Conservation (phyloP, 2,888 invertebrate genomes). For the Lysandra bellargus region DNA sequence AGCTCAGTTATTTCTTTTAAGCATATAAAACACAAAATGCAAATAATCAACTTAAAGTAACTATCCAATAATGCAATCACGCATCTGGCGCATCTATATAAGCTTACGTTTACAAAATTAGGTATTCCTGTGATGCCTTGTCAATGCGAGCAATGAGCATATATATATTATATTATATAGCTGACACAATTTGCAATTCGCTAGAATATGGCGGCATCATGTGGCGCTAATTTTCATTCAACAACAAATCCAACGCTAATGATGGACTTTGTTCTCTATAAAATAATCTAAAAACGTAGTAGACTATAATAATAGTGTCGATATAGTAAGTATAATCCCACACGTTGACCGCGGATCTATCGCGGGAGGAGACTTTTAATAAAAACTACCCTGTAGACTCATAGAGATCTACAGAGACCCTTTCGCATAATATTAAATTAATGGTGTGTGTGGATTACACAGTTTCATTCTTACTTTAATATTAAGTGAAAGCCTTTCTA, state of each 20-base stretch:
- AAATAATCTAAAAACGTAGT: too few relatives aligned
- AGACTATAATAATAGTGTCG: too few relatives aligned
- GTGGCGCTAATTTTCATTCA: constrained; percentile 22
- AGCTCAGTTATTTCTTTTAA: neutral
- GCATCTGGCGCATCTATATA: constrained; percentile 9
- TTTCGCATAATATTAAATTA: too few relatives aligned
- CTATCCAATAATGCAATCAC: neutral
- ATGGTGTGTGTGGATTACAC: too few relatives aligned
- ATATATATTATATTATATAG: neutral
- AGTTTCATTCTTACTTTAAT: too few relatives aligned
- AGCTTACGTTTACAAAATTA: constrained; percentile 20
- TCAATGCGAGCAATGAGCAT: constrained; percentile 1
- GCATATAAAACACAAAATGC: neutral
- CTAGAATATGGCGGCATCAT: constrained; percentile 7
- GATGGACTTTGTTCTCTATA: neutral
- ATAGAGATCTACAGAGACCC: too few relatives aligned
- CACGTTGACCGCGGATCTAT: too few relatives aligned
- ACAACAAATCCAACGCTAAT: constrained; percentile 17
- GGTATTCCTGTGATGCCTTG: constrained; percentile 10
- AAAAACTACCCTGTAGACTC: too few relatives aligned
- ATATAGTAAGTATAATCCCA: too few relatives aligned
- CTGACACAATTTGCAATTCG: constrained; percentile 5
- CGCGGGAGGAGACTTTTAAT: too few relatives aligned
- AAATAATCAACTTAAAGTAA: neutral
- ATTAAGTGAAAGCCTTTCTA: too few relatives aligned